phyloP scores from a whole-genome alignment of 2,797 vertebrate species.

The Sebastes hopkinsi region DNA sequence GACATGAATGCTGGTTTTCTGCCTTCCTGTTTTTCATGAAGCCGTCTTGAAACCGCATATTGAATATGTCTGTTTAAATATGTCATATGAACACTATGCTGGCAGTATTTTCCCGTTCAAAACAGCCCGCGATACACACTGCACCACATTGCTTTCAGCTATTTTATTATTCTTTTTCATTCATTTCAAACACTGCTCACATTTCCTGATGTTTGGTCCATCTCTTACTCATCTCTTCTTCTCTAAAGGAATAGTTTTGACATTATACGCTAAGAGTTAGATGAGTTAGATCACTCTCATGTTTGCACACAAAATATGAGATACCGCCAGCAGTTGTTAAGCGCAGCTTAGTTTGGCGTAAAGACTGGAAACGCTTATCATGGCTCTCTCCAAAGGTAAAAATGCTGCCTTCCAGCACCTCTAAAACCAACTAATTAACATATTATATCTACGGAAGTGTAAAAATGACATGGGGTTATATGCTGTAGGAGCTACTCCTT shows the following conservation, averaged over 20 bases:
- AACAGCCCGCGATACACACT: neutral
- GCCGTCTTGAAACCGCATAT: neutral
- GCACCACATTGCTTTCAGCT: neutral
- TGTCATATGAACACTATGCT: neutral
- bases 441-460: neutral
- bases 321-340: neutral
- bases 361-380: neutral
- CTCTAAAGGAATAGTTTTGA: neutral
- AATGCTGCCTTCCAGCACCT: neutral
- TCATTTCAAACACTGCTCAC: neutral
- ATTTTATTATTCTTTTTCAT: neutral
- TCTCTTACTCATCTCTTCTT: neutral
- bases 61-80: constrained; percentile 9
- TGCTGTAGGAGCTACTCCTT: neutral
- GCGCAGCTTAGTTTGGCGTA: neutral
- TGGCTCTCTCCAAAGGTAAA: neutral
- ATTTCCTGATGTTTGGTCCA: neutral
- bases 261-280: neutral
- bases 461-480: neutral
- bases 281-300: neutral
- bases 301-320: neutral
- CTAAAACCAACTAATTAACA: neutral
- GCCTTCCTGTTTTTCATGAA: neutral
- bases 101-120: neutral
- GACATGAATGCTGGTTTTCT: constrained; percentile 1